These are phyloP conservation scores for Potamarius usumacintae DNA, from an alignment of 2,113 vertebrate genomes.

Conservation along the genomic window DNA sequence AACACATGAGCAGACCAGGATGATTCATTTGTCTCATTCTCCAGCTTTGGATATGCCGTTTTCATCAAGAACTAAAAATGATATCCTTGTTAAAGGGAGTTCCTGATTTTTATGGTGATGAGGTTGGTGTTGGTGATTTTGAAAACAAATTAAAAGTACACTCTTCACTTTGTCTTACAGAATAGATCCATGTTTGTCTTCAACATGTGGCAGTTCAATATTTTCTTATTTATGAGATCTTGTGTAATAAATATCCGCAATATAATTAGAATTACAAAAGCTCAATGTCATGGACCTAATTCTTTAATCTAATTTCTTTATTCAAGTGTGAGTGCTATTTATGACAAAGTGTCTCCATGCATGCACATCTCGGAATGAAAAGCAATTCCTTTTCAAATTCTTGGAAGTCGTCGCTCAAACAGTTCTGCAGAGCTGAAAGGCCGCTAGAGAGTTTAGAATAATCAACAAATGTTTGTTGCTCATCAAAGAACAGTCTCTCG, in stretches of 20 bases:
- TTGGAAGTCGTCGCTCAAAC: conserved; percentile 16
- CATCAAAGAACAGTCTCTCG: conserved; percentile 45
- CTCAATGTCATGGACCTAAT: not conserved
- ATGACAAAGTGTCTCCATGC: conserved; percentile 1
- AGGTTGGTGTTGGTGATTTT: not conserved
- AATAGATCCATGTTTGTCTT: not conserved
- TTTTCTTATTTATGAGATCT: not conserved
- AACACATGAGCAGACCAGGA: not conserved
- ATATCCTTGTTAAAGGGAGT: not conserved
- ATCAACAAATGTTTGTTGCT: conserved; percentile 45
- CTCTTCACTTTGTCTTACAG: not conserved
- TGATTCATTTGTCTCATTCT: conserved; percentile 11
- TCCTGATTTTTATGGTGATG: not conserved
- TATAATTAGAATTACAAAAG: not conserved
- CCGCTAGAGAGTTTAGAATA: conserved; percentile 14
- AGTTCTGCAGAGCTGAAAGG: not conserved
- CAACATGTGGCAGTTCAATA: not conserved
- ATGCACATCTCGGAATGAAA: not conserved
- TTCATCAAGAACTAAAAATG: not conserved
- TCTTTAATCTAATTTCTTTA: not conserved
- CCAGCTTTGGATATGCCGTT: no score
- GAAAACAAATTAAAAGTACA: not conserved
- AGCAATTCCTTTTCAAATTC: not conserved
- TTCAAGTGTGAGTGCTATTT: not conserved
- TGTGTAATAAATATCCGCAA: not conserved